Evolutionary conservation across 1,140 invertebrate species (phyloP).

Genomic region (Telenomus remus): DNA sequence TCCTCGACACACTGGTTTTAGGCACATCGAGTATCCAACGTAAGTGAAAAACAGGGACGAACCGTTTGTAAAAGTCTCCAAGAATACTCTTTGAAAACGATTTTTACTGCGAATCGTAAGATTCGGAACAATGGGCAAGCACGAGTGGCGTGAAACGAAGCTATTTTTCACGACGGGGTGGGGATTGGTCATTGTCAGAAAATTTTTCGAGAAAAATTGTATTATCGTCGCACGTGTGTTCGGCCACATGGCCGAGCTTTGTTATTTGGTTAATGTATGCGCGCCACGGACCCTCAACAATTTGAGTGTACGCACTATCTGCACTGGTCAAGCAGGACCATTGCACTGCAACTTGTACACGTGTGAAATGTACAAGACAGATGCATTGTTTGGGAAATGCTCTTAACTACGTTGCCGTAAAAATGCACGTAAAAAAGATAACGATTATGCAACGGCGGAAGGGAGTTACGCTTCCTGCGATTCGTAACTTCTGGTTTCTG

Average conservation of each 20-base stretch:
- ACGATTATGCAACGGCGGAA: conserved; percentile 21
- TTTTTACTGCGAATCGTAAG: no score
- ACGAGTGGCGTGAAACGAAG: no score
- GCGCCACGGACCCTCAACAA: conserved; percentile 42
- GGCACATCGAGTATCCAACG: conserved; percentile 97
- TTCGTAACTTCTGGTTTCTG: conserved; percentile 17
- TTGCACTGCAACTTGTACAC: conserved; percentile 38
- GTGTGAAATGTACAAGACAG: conserved; percentile 53
- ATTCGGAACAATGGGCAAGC: no score
- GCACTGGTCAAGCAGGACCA: conserved; percentile 61
- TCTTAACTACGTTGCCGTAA: conserved; percentile 20
- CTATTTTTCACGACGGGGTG: no score
- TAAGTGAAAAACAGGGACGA: conserved; percentile 75
- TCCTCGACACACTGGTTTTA: conserved; percentile 94
- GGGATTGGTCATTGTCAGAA: conserved; percentile 43
- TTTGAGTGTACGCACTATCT: conserved; percentile 43
- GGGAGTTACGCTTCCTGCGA: conserved; percentile 26
- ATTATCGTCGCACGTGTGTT: conserved; percentile 55
- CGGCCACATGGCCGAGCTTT: conserved; percentile 56
- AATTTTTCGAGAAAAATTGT: conserved; percentile 62
- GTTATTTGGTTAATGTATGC: conserved; percentile 61
- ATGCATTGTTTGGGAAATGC: conserved; percentile 52
- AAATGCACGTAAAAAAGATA: conserved; percentile 24
- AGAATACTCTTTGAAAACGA: no score
- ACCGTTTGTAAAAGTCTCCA: no score